Percentiles rank a stretch among this genome's conserved stretches.
phyloP scores from a whole-genome alignment of 2,888 invertebrate species.

The Hirtodrosophila alboralis region DNA sequence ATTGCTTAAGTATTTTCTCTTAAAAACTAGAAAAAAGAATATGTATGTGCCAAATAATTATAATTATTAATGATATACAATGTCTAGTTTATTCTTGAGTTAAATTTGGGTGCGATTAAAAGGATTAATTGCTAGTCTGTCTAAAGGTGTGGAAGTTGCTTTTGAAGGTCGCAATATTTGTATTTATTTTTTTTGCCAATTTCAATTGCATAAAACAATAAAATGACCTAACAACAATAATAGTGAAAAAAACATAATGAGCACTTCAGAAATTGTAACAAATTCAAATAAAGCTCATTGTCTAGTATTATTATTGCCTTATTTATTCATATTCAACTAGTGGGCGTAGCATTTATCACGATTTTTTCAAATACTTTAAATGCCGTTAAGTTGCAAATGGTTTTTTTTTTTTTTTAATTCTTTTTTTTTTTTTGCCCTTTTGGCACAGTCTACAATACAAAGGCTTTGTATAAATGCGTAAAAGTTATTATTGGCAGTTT shows the following conservation, averaged over 20 bases:
- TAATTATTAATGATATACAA: background rate
- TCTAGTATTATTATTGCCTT: conserved; percentile 43
- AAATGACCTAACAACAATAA: conserved; percentile 5
- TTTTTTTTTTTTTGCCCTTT: background rate
- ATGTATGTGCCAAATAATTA: background rate
- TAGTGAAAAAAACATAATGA: conserved; percentile 29
- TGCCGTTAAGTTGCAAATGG: conserved; percentile 55
- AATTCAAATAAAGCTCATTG: conserved; percentile 32
- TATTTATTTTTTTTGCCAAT: conserved; percentile 51
- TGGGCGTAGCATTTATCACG: conserved; percentile 74
- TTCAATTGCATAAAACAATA: conserved; percentile 32
- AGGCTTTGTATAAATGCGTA: conserved; percentile 23
- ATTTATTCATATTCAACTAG: conserved; percentile 48
- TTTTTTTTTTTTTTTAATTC: conserved; percentile 14
- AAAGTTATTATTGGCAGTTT: conserved; percentile 44
- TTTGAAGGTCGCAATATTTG: conserved; percentile 35
- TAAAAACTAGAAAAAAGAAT: background rate
- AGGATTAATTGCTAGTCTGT: conserved; percentile 1
- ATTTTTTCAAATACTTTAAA: conserved; percentile 64
- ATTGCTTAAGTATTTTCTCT: background rate
- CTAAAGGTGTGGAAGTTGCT: conserved; percentile 27
- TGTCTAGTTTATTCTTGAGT: conserved; percentile 1
- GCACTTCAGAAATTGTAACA: conserved; percentile 54
- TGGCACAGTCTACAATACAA: conserved; percentile 8
- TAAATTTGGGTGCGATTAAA: background rate